A percentile compares a stretch with the other conserved stretches of the same genome.
Evolutionary conservation across 2,113 vertebrate species (phyloP).

Genomic region (Guaruba guarouba): DNA sequence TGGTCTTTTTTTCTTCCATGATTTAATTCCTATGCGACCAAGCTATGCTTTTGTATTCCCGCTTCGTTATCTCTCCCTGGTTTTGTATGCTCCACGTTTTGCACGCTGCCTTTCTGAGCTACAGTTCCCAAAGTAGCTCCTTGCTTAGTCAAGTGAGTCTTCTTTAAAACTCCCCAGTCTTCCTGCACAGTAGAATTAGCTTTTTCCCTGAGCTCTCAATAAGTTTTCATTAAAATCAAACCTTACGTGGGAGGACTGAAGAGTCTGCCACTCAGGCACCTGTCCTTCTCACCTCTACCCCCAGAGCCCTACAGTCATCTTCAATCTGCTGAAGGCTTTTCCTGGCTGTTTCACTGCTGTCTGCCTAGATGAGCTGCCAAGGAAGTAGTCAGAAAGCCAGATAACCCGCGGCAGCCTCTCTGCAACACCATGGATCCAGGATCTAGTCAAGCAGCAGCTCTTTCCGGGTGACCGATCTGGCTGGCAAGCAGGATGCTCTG

Average conservation of each 20-base stretch:
- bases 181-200: not conserved
- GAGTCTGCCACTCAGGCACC: not conserved
- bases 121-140: not conserved
- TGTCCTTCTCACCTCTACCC: not conserved
- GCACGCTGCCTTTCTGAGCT: not conserved
- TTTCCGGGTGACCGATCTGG: not conserved
- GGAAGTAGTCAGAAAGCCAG: not conserved
- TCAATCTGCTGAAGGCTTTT: not conserved
- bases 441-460: not conserved
- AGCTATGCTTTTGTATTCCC: not conserved
- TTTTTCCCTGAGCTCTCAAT: not conserved
- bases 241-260: not conserved
- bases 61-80: not conserved
- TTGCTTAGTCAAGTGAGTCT: not conserved
- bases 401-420: not conserved
- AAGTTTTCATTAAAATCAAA: not conserved
- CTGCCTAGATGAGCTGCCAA: not conserved
- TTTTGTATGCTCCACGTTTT: not conserved
- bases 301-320: not conserved
- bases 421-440: not conserved
- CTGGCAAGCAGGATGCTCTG: not conserved
- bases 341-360: not conserved
- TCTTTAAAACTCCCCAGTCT: not conserved
- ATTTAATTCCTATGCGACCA: not conserved
- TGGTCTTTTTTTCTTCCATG: not conserved